Base-by-base conservation (phyloP, 2,888 invertebrate species). In the Nematopogon swammerdamellus region DNA sequence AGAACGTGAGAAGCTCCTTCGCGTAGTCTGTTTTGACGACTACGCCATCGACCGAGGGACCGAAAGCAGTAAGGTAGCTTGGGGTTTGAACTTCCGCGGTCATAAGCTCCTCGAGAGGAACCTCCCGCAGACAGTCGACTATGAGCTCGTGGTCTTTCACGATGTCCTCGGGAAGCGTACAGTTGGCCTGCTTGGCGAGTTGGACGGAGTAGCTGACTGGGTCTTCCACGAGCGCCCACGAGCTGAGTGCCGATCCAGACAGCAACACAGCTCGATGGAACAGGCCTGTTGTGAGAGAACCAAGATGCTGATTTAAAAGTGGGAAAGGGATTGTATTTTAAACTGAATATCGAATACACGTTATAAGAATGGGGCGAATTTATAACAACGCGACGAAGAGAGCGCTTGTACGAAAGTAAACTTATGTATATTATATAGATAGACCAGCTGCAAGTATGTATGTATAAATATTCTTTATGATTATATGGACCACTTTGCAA, bases 1-100 rank as follows among this genome's bases (percentile, higher is more conserved):
- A 85, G 62, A 85, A 89, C 6, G 89, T 88, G 17, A 89, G 77
- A 8, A 89, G 73, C 62, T 90, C 89, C 66, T 91, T 91, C 48
- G 91, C 91, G 63, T 91, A 91, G 67, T 92, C 92, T 29, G 91
- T 87, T 72, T 91, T 89, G 57, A 97, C 94, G 52, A 97, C 95
- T 50, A 96, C 95, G 48, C 94, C 95, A 64, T 96, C 96, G 44
- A 95, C 92, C 60, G 94, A 93, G 1, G 96, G 96, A 0, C 96
- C 97, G 61, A 96, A 97, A 1, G 92, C 88, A 54, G 89, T 91
- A 47, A 93, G 72, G 64, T 91, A 92, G 49, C 89, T 89, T 1
- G 92, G 92, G 4, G 91, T 87, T 54, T 82, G 84, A 48, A 91
- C 88, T 62, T 90, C 91, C 1, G 89, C 88, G 5, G 82, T 82